A percentile compares a stretch with the other conserved stretches of the same genome.
Conservation (phyloP, 2,797 vertebrate genomes). For the Peromyscus melanophrys region DNA sequence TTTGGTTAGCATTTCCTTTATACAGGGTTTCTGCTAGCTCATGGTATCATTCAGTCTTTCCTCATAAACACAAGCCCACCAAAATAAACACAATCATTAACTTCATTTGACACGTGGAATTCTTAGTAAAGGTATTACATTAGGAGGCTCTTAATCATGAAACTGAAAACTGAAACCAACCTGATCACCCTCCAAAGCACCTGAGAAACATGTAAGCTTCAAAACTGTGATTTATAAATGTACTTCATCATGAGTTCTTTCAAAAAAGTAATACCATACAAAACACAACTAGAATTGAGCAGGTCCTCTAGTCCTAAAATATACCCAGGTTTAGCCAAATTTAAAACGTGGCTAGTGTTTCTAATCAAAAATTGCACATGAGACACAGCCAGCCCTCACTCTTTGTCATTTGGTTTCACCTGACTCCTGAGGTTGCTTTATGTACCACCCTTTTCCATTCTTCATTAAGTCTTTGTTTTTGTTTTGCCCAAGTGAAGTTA, state of each 20-base stretch:
- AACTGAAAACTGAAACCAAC: conserved; percentile 63
- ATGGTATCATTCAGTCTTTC: conserved; percentile 1
- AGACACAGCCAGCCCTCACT: conserved; percentile 42
- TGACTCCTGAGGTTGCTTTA: background rate
- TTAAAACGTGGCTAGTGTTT: conserved; percentile 49
- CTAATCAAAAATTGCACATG: background rate
- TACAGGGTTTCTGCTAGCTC: background rate
- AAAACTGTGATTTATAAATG: background rate
- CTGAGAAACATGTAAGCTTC: conserved; percentile 28
- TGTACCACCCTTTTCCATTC: background rate
- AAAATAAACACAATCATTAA: background rate
- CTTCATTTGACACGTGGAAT: conserved; percentile 9
- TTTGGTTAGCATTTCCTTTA: conserved; percentile 40
- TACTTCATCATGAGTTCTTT: background rate
- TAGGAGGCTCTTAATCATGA: conserved; percentile 8
- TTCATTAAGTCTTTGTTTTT: conserved; percentile 18
- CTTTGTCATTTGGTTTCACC: background rate
- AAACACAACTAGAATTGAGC: background rate
- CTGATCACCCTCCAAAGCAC: conserved; percentile 37
- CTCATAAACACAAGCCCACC: conserved; percentile 1
- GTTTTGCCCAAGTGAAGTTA: conserved; percentile 23
- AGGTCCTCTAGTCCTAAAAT: conserved; percentile 23
- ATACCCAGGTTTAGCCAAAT: background rate
- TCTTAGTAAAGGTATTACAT: background rate
- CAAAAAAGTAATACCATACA: background rate